phyloP scores from a whole-genome alignment of 2,888 invertebrate genomes.

The Anarsia innoxiella region DNA sequence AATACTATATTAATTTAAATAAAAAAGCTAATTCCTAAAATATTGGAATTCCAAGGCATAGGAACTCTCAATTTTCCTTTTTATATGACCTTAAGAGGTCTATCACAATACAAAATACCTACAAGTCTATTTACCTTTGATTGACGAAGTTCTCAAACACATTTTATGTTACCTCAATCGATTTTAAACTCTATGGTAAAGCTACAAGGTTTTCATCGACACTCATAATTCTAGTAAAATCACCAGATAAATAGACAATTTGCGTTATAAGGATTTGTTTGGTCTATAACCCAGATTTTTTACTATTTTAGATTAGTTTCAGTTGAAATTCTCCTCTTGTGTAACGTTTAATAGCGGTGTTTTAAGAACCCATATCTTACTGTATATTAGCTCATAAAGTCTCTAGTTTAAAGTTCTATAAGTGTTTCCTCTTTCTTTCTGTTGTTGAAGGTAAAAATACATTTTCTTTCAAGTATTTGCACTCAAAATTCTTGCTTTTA shows the following conservation, averaged over 20 bases:
- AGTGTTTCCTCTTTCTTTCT: background rate
- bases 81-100: no score
- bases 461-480: background rate
- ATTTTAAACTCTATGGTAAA: no score
- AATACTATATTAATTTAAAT: no score
- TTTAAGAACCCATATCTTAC: no score
- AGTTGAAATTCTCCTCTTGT: background rate
- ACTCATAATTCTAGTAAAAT: background rate
- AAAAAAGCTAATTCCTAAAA: no score
- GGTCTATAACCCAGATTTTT: conserved; percentile 3
- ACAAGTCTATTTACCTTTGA: no score
- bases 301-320: background rate
- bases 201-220: background rate
- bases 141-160: no score
- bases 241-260: background rate
- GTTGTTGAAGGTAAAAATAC: background rate
- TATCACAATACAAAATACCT: no score
- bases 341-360: background rate
- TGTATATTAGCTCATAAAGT: background rate
- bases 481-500: no score
- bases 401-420: background rate
- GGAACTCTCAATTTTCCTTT: no score
- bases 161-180: no score
- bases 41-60: no score
- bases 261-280: conserved; percentile 3